Base-by-base conservation (phyloP, 1,140 invertebrate species). In the Colletes latitarsis region DNA sequence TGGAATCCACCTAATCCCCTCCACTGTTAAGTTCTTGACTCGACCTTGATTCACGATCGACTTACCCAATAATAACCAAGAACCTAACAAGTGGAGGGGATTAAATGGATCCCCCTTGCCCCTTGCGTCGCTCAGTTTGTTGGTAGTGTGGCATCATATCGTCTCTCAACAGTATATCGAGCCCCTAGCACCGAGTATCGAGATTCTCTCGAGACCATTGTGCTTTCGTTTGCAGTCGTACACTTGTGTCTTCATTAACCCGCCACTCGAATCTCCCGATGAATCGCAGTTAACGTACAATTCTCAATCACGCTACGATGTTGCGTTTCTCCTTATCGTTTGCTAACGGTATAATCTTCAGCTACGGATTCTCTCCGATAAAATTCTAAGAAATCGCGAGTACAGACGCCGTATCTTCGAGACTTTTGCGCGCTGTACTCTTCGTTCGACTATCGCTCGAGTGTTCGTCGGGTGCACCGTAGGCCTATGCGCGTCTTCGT, bases 331-430 rank as follows among this genome's bases (percentile, higher is more conserved):
- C 46, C 43, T 43, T 43, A 43, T n/a, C 9, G 9, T 12, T 17
- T 15, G 41, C 6, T 30, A 58, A 55, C 12, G 12, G 41, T 62
- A 15, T 4, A 62, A 49, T 46, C 21, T 41, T 64, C 60, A 19
- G 49, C 46, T 74, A 74, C 21, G 52, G 39, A 55, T 19, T 3
- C 55, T 19, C n/a, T 1, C 15, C 21, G 21, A 41, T 10, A 63
- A 52, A 21, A 74, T 52, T 52, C 46, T 41, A 74, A 46, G 62
- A n/a, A 49, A 75, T 21, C 30, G 14, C 19, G 64, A 63, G 9
- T 19, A 75, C 69, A 19, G 39, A n/a, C n/a, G n/a, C n/a, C n/a
- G n/a, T 5, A n/a, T 17, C 53, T 17, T 17, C 53, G 53, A 55
- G 17, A 17, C 53, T 17, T n/a, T 17, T 14, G 15, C 15, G n/a